Percentiles rank a stretch among this genome's conserved stretches.
Conservation (phyloP, 2,888 invertebrate genomes). For the Gerris lacustris region DNA sequence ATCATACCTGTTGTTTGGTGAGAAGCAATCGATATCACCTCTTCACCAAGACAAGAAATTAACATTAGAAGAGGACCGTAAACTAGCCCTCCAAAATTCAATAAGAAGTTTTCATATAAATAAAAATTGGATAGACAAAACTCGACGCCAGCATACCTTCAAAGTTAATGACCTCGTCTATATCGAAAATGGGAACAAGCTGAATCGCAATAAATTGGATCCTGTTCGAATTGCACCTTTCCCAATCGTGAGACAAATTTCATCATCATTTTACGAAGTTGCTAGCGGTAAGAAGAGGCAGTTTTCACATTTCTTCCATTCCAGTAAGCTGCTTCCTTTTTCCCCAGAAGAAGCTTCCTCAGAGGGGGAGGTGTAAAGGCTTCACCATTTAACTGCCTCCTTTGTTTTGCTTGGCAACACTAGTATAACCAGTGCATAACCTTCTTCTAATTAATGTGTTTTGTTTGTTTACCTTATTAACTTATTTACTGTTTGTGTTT, state of each 20-base stretch:
- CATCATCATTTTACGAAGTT: conserved; percentile 14
- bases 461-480: too few relatives aligned
- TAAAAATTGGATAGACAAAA: conserved; percentile 30
- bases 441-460: too few relatives aligned
- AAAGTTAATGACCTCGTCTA: conserved; percentile 32
- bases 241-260: conserved; percentile 16
- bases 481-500: too few relatives aligned
- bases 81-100: conserved; percentile 28
- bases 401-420: too few relatives aligned
- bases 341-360: background rate
- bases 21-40: conserved; percentile 23
- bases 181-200: conserved; percentile 32
- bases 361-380: conserved; percentile 6
- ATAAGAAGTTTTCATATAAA: conserved; percentile 18
- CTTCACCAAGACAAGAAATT: conserved; percentile 26
- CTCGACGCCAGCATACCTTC: conserved; percentile 30
- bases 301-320: conserved; percentile 8
- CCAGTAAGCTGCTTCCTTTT: conserved; percentile 8
- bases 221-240: conserved; percentile 31
- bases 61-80: conserved; percentile 25
- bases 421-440: too few relatives aligned
- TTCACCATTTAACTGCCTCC: too few relatives aligned
- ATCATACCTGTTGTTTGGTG: conserved; percentile 26
- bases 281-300: background rate
- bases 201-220: conserved; percentile 33